Base-by-base conservation (phyloP, 2,113 vertebrate genomes). In the Pungitius pungitius region DNA sequence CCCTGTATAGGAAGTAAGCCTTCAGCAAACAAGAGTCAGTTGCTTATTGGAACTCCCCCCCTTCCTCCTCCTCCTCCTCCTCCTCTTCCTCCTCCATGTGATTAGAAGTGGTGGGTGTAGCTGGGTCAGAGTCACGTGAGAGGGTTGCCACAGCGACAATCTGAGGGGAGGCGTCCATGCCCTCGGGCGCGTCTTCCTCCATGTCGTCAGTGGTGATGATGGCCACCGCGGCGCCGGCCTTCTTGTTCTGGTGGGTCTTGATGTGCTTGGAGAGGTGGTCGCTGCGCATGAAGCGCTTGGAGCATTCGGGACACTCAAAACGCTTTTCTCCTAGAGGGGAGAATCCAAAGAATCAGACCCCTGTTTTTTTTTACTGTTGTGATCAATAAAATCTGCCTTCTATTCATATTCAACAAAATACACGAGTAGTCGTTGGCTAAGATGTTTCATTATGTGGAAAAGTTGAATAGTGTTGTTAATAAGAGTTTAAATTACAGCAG, bases 201-300 rank as follows among this genome's bases (percentile, higher is more conserved):
- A 98, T 94, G 93, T 97, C 96, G 77, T 96, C 96, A 18, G 97
- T 98, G 90, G 96, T 99, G 92, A 99, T 96, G 92, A 99, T 98
- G 86, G 97, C 95, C 90, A 99, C 94, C 14, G 97, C 95, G 1
- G 96, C 94, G 17, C 96, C 96, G 52, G 95, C 95, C 82, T 98
- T 98, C 93, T 99, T 99, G 94, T 99, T 99, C 94, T 98, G 97
- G 89, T 99, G 98, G 6, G 98, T 99, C 94, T 99, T 99, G 91
- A 99, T 97, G 87, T 99, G 98, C 93, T 99, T 99, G 0, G 97
- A 99, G 69, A 99, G 96, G 93, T 99, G 98, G 92, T 99, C 98
- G 73, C 98, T 99, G 77, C 98, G 93, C 98, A 99, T 99, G 91
- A 99, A 99, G 75, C 98, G 95, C 89, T 99, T 99, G 75, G 96